Percentiles rank a stretch among this genome's conserved stretches.
phyloP scores from a whole-genome alignment of 2,113 vertebrate species.

The Lophotis ruficrista region DNA sequence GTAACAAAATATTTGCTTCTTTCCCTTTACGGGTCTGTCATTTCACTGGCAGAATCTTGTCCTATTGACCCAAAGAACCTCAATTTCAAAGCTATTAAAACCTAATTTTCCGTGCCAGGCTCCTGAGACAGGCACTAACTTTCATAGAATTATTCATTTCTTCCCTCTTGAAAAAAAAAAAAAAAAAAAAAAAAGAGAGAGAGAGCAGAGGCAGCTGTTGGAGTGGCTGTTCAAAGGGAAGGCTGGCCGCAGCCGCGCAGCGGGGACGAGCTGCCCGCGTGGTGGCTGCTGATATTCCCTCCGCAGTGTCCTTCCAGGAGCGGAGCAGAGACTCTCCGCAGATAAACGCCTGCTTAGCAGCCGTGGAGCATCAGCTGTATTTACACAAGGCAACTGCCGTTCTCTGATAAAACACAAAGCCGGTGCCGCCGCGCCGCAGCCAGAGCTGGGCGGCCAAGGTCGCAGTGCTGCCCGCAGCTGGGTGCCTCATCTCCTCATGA shows the following conservation, averaged over 20 bases:
- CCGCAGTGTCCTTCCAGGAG: not conserved
- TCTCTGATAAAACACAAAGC: not conserved
- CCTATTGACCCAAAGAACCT: constrained; percentile 74
- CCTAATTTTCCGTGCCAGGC: constrained; percentile 70
- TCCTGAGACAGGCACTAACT: constrained; percentile 73
- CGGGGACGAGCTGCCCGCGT: not conserved
- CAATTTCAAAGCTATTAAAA: constrained; percentile 78
- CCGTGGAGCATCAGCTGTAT: not conserved
- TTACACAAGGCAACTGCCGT: not conserved
- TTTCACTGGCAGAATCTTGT: constrained; percentile 61
- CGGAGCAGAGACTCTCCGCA: not conserved
- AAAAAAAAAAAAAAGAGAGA: not conserved
- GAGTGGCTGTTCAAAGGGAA: not conserved
- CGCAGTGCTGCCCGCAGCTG: not conserved
- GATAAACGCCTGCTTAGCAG: not conserved
- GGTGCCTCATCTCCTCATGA: not conserved
- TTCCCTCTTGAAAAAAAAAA: not conserved
- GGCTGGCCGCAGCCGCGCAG: not conserved
- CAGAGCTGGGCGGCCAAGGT: not conserved
- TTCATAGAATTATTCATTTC: constrained; percentile 70
- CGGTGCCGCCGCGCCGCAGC: not conserved
- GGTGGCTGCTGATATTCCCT: not conserved
- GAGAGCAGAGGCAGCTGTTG: not conserved
- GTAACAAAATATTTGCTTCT: constrained; percentile 68
- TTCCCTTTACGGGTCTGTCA: constrained; percentile 68